Conservation (phyloP, 2,888 invertebrate species). For the Villa cingulata region DNA sequence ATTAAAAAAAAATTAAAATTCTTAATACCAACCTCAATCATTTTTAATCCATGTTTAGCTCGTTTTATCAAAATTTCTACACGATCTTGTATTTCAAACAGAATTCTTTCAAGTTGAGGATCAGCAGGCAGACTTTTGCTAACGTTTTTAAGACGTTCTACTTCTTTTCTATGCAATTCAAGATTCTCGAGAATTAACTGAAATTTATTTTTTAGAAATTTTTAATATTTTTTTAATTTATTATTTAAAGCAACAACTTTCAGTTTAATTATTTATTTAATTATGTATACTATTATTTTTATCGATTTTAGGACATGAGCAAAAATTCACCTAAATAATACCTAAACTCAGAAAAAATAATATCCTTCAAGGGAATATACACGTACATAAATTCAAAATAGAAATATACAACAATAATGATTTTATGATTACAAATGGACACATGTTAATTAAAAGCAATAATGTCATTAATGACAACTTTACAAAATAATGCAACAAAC, state of each 20-base stretch:
- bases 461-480: too few relatives aligned
- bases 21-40: conserved; percentile 31
- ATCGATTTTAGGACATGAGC: too few relatives aligned
- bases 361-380: too few relatives aligned
- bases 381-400: too few relatives aligned
- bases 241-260: too few relatives aligned
- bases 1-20: too few relatives aligned
- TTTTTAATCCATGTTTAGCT: conserved; percentile 50
- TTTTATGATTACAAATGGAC: not conserved
- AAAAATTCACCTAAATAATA: too few relatives aligned
- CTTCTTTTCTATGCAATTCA: conserved; percentile 52
- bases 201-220: conserved; percentile 17
- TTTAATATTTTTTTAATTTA: too few relatives aligned
- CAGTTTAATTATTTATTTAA: too few relatives aligned
- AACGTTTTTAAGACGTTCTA: conserved; percentile 47
- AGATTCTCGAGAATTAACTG: conserved; percentile 59
- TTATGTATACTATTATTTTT: too few relatives aligned
- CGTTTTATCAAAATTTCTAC: conserved; percentile 52
- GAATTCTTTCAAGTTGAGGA: conserved; percentile 39
- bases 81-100: conserved; percentile 43
- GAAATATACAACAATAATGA: not conserved
- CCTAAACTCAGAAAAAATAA: too few relatives aligned
- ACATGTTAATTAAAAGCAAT: not conserved
- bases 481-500: too few relatives aligned
- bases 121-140: conserved; percentile 51